Evolutionary conservation across 2,113 vertebrate genomes (phyloP).

Genomic region (Peromyscus polionotus): DNA sequence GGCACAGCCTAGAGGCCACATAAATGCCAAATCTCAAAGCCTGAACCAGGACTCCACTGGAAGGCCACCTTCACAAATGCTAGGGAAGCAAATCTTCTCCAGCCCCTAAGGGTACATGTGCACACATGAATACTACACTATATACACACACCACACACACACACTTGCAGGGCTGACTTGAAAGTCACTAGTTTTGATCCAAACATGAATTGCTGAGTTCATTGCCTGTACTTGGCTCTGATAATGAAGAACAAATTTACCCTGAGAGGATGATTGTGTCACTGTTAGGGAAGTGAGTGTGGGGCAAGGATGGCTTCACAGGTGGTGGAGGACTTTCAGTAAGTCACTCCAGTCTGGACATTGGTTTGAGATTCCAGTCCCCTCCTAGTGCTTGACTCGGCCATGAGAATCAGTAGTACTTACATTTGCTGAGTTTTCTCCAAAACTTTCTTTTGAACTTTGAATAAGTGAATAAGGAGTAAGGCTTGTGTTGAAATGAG

Average conservation of each 20-base stretch:
- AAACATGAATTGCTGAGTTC: not conserved
- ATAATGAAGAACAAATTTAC: slow-evolving; percentile 26
- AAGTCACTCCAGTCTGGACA: too few species aligned
- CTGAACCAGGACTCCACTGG: not conserved
- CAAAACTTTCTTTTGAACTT: not conserved
- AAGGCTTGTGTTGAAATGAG: not conserved
- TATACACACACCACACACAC: not conserved
- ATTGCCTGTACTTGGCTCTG: not conserved
- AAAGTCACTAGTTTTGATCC: not conserved
- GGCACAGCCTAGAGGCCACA: not conserved
- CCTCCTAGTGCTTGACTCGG: not conserved
- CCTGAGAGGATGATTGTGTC: not conserved
- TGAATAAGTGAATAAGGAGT: not conserved
- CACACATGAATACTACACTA: not conserved
- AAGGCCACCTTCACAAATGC: not conserved
- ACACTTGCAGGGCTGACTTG: not conserved
- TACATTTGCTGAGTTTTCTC: not conserved
- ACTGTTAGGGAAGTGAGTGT: not conserved
- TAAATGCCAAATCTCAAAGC: not conserved
- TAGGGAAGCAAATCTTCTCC: not conserved
- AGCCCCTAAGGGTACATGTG: not conserved
- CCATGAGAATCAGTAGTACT: not conserved
- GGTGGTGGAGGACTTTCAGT: accelerated
- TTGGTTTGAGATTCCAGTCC: not conserved
- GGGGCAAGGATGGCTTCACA: not conserved